Evolutionary conservation across 2,113 vertebrate species (phyloP).

Genomic region (Brachyhypopomus occidentalis): DNA sequence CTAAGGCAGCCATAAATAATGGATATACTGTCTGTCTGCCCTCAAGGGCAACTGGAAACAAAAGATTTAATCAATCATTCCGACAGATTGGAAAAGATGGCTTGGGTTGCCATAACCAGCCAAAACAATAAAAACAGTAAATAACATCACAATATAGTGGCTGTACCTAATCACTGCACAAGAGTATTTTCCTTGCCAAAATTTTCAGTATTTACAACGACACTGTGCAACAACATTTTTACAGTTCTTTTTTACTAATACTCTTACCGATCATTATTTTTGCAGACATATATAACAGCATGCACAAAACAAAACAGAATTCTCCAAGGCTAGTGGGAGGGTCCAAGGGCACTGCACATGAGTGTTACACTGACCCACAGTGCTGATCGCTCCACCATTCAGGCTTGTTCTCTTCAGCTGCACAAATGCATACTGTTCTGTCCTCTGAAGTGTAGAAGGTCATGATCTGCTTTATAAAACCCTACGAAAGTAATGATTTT

Average conservation of each 20-base stretch:
- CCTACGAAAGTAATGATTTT: constrained; percentile 41
- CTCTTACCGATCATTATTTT: constrained; percentile 1
- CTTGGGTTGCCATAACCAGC: constrained; percentile 14
- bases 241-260: background rate
- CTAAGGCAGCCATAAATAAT: constrained; percentile 55
- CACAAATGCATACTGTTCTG: background rate
- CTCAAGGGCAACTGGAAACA: constrained; percentile 52
- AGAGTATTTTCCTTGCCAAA: background rate
- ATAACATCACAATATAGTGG: constrained; percentile 4
- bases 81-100: constrained; percentile 42
- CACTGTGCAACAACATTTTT: background rate
- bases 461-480: constrained; percentile 37
- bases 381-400: background rate
- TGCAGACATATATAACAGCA: background rate
- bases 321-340: background rate
- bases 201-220: background rate
- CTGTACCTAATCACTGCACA: background rate
- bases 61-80: constrained; percentile 54
- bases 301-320: background rate
- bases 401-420: background rate
- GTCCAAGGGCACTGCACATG: background rate
- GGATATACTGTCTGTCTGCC: constrained; percentile 49
- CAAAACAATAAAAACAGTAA: constrained; percentile 37
- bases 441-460: constrained; percentile 22
- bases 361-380: background rate